Conservation (phyloP, 2,113 vertebrate genomes). For the Plectropomus leopardus region DNA sequence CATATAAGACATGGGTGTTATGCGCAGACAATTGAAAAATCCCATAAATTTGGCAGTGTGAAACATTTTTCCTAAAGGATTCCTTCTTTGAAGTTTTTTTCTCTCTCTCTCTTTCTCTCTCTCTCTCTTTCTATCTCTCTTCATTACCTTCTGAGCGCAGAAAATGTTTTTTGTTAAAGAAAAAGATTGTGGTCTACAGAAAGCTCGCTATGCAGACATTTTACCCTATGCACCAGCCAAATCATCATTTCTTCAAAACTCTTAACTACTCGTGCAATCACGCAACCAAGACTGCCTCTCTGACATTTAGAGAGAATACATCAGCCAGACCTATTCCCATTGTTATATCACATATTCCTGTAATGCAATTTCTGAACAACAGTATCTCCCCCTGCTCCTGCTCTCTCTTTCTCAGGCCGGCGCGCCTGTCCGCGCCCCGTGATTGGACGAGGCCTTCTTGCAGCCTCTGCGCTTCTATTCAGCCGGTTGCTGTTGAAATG, state of each 20-base stretch:
- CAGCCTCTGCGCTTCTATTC: conserved; percentile 69
- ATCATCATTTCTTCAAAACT: conserved; percentile 70
- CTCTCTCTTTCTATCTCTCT: conserved; percentile 32
- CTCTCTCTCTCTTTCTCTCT: conserved; percentile 9
- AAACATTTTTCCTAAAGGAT: conserved; percentile 73
- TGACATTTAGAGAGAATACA: conserved; percentile 62
- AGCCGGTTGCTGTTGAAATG: conserved; percentile 68
- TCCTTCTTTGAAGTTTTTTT: conserved; percentile 69
- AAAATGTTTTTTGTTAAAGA: conserved; percentile 54
- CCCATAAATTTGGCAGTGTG: conserved; percentile 71
- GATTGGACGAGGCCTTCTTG: conserved; percentile 75
- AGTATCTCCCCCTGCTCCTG: conserved; percentile 48
- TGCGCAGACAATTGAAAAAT: conserved; percentile 71
- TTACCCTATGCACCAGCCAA: conserved; percentile 10
- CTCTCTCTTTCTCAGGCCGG: conserved; percentile 30
- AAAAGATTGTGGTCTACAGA: neutral
- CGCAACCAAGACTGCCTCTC: conserved; percentile 47
- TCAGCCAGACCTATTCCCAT: conserved; percentile 39
- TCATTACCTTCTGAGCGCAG: conserved; percentile 45
- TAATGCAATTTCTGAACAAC: conserved; percentile 71
- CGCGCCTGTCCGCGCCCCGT: conserved; percentile 26
- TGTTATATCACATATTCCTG: conserved; percentile 59
- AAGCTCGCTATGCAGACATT: conserved; percentile 14
- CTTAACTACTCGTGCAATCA: conserved; percentile 40
- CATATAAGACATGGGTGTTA: conserved; percentile 77